Evolutionary conservation across 2,888 invertebrate genomes (phyloP).

Genomic region (Sminthurides aquaticus): DNA sequence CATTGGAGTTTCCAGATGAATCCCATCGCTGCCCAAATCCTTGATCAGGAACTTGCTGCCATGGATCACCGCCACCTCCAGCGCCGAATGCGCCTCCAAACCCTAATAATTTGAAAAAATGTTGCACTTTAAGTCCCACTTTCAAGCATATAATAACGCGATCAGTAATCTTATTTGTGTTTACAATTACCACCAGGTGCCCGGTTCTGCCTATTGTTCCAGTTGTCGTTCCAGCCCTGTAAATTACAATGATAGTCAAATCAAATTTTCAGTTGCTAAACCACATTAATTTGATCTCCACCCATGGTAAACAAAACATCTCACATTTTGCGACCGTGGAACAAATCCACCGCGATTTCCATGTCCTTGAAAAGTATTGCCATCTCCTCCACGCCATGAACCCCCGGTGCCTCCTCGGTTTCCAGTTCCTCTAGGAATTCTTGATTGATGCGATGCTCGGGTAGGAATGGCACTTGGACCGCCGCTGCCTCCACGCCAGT

Average conservation of each 20-base stretch:
- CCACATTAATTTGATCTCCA: too few relatives aligned
- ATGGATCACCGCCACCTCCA: constrained; percentile 28
- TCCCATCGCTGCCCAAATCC: constrained; percentile 46
- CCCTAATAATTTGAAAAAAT: too few relatives aligned
- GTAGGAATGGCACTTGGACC: constrained; percentile 9
- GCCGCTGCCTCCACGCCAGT: constrained; percentile 9
- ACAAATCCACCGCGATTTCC: constrained; percentile 11
- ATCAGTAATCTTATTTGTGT: too few relatives aligned
- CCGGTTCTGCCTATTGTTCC: constrained; percentile 11
- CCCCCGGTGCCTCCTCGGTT: constrained; percentile 17
- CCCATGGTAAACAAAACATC: constrained; percentile 1
- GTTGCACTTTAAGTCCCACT: too few relatives aligned
- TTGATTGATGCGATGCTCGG: constrained; percentile 7
- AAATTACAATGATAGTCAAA: background rate
- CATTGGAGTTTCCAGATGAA: constrained; percentile 44
- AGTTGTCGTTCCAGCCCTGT: constrained; percentile 7
- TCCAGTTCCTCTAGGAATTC: background rate
- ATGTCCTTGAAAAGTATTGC: constrained; percentile 3
- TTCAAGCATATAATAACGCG: too few relatives aligned
- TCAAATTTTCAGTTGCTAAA: too few relatives aligned
- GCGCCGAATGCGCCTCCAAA: constrained; percentile 20
- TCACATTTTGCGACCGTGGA: constrained; percentile 7
- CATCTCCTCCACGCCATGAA: constrained; percentile 13
- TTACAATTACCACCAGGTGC: background rate
- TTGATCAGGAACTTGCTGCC: constrained; percentile 44